Evolutionary conservation across 2,113 vertebrate genomes (phyloP), one percentile per base, ranked within the genome.

Genomic region (Lagopus muta): DNA sequence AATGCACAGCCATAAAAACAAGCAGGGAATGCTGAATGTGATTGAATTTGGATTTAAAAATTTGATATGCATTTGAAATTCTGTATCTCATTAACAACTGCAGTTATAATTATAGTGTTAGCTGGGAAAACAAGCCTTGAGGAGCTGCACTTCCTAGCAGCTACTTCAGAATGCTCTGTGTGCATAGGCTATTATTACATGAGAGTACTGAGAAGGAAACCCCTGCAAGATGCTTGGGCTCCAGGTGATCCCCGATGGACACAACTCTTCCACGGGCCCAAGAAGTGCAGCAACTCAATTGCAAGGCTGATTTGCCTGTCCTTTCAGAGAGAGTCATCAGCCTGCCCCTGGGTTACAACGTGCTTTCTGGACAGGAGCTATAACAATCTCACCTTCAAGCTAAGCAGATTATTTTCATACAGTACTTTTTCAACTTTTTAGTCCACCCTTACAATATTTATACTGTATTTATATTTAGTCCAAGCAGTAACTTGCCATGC

Each of bases 221-320:
- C n/a, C 72, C 42, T 58, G 43, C 25, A 57, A 75, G 73, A 52
- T 11, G 25, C n/a, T 36, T 76, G 45, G 42, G 58, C 22, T 69
- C 36, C 0, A 0, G 61, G 61, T 7, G 47, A 65, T 57, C 45
- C 34, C 42, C 20, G 11, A 34, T 62, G 34, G 21, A 28, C 13
- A 70, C 66, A 64, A 25, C 16, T 66, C 45, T 79, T 71, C 47
- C 28, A 24, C 18, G 30, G 14, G 16, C 48, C 34, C n/a, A 21
- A 55, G 64, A 42, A 13, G 42, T 18, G 19, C 50, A 50, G 52
- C 40, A 50, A 18, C 13, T 79, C 36, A 66, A 14, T 15, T 8
- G 47, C 50, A 78, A 24, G 47, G 16, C 32, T 83, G 32, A 47
- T 50, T 42, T 55, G 60, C 25, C 54, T 54, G 40, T 36, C 48